Evolutionary conservation across 37 sponge, comb jelly and placozoan species (phyloP).

Genomic region (Halichondria panicea): DNA sequence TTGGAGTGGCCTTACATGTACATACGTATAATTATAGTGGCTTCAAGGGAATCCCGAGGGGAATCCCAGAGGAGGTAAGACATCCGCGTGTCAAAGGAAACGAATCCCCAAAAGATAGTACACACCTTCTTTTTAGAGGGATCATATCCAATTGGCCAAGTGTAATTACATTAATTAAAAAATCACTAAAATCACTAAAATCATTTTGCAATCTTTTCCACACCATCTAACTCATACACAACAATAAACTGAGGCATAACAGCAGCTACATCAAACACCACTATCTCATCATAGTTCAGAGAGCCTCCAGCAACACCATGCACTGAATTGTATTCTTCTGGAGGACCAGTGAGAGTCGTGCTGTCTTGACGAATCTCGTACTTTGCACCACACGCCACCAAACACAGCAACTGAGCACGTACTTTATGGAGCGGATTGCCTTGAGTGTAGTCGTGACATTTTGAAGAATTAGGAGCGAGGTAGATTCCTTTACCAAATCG

Average conservation of each 20-base stretch:
- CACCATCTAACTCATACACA: constrained; percentile 55
- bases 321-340: constrained; percentile 49
- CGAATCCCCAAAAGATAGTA: too few species aligned
- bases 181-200: neutral
- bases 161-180: too few species aligned
- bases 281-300: constrained; percentile 66
- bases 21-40: neutral
- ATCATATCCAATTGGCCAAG: too few species aligned
- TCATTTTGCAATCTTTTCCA: constrained; percentile 56
- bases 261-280: constrained; percentile 39
- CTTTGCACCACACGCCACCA: constrained; percentile 49
- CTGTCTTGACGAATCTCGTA: constrained; percentile 22
- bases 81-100: too few species aligned
- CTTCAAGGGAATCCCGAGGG: constrained; percentile 4
- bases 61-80: too few species aligned
- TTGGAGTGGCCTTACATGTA: too few species aligned
- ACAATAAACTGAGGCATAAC: constrained; percentile 52
- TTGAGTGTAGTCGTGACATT: constrained; percentile 83
- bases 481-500: constrained; percentile 76
- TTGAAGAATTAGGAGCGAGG: constrained; percentile 78
- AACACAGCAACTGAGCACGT: constrained; percentile 48
- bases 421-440: constrained; percentile 34
- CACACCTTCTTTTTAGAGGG: too few species aligned
- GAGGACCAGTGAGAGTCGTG: constrained; percentile 21
- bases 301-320: constrained; percentile 36